These are phyloP conservation scores for Cryptotermes secundus DNA, from an alignment of 1,140 invertebrate species.

Conservation along the genomic window DNA sequence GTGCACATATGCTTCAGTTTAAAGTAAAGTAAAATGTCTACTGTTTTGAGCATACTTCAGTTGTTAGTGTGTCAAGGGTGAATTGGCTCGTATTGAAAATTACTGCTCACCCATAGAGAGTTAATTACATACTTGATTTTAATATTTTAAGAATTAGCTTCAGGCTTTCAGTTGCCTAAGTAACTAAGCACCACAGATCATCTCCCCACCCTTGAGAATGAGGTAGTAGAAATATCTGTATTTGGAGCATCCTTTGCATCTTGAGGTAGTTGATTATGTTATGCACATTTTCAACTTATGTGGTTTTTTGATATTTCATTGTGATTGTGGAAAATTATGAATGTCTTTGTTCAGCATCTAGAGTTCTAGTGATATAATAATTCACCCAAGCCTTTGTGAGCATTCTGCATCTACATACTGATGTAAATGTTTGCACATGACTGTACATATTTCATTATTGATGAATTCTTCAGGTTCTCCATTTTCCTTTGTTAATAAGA, in stretches of 20 bases:
- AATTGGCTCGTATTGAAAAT: too few relatives aligned
- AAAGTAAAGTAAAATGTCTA: too few relatives aligned
- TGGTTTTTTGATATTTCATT: neutral
- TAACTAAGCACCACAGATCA: neutral
- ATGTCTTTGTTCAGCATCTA: neutral
- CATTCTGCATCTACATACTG: conserved; percentile 10
- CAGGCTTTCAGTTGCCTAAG: neutral
- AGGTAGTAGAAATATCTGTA: neutral
- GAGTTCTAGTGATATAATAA: neutral
- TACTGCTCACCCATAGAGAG: too few relatives aligned
- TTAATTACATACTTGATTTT: too few relatives aligned
- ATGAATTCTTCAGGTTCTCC: neutral
- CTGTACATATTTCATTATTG: neutral
- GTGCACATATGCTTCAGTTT: too few relatives aligned
- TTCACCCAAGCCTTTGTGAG: conserved; percentile 15
- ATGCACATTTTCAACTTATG: conserved; percentile 6
- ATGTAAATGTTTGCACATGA: neutral
- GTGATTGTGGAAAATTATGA: neutral
- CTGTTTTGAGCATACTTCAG: too few relatives aligned
- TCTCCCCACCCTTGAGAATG: neutral
- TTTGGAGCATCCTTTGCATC: neutral
- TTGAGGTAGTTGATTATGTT: neutral
- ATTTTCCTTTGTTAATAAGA: neutral
- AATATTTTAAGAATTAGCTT: neutral
- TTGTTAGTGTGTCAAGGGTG: too few relatives aligned